Conservation (phyloP, 2,888 invertebrate genomes). For the Thecophora atra region DNA sequence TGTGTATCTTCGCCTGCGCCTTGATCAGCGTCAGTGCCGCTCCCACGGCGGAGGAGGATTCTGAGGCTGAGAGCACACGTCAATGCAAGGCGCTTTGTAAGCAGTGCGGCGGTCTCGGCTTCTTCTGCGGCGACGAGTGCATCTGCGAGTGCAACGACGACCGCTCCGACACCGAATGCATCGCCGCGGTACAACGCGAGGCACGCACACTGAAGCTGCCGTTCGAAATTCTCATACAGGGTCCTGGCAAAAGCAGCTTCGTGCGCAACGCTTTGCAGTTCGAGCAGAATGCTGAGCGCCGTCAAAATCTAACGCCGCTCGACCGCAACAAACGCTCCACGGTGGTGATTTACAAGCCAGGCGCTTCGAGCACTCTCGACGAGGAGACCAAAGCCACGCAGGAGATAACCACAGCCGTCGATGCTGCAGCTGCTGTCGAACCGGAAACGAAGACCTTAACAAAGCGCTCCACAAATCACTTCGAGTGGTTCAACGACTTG, state of each 20-base stretch:
- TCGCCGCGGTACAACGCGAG: conserved; percentile 58
- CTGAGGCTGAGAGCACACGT: conserved; percentile 53
- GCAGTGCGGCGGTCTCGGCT: conserved; percentile 63
- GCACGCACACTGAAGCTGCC: conserved; percentile 56
- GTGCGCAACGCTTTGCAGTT: conserved; percentile 60
- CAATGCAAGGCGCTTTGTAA: conserved; percentile 62
- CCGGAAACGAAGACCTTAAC: conserved; percentile 6
- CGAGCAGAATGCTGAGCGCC: conserved; percentile 52
- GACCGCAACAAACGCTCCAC: conserved; percentile 58
- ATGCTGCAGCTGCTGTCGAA: neutral
- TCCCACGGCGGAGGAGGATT: conserved; percentile 44
- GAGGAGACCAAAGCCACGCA: conserved; percentile 20
- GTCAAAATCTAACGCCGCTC: conserved; percentile 22
- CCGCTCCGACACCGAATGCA: conserved; percentile 59
- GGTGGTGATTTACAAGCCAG: conserved; percentile 60
- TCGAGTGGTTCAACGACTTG: conserved; percentile 61
- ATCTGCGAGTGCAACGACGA: conserved; percentile 65
- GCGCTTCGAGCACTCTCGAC: conserved; percentile 1
- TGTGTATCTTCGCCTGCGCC: conserved; percentile 43
- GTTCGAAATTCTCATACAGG: conserved; percentile 64
- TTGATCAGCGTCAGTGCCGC: conserved; percentile 33
- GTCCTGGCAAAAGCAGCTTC: conserved; percentile 60
- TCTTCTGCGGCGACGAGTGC: conserved; percentile 66
- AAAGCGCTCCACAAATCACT: conserved; percentile 55
- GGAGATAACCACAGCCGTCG: neutral